Evolutionary conservation across 1,140 invertebrate genomes (phyloP), one percentile per base, ranked within the genome.

Genomic region (Trichomalopsis sarcophagae): DNA sequence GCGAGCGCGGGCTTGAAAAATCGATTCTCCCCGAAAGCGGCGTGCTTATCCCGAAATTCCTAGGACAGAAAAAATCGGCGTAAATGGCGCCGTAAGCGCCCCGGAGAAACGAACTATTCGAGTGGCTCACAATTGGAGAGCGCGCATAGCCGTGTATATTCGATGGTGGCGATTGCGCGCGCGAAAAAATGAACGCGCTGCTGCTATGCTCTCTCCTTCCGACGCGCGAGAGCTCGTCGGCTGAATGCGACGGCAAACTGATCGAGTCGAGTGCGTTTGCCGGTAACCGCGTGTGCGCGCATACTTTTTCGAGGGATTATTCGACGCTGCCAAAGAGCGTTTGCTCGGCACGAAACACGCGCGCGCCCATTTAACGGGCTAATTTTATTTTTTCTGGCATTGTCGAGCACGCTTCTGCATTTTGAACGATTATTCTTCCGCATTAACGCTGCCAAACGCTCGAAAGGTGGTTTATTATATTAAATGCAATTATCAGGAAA

Each of bases 161-260:
- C 50, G 36, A 81, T 71, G 71, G 66, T 44, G 30, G 30, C 44
- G 23, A 36, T 68, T 36, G 62, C 0, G 17, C 79, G 13, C 62
- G 0, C 23, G 14, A 47, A 81, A n/a, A 71, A 47, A 47, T 81
- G 6, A 68, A 71, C 66, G 6, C 36, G 62, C 36, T 27, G 4
- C 5, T 7, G 40, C 27, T 13, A 27, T 77, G 0, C 23, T 66
- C 0, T 5, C 17, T 79, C 1, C 11, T 62, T 21, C 17, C 14
- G 0, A 7, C 6, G 55, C 1, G 21, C n/a, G n/a, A 71, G 68
- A 11, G 27, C 27, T 27, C 27, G 30, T 0, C 6, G 21, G 21
- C 68, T 74, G n/a, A 75, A 44, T 75, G 73, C 36, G 1, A 81
- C 55, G 2, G 69, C 33, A 82, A 73, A 82, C 27, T 50, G 44